Base-by-base conservation (phyloP, 2,797 vertebrate species). In the Taenioides sp. region DNA sequence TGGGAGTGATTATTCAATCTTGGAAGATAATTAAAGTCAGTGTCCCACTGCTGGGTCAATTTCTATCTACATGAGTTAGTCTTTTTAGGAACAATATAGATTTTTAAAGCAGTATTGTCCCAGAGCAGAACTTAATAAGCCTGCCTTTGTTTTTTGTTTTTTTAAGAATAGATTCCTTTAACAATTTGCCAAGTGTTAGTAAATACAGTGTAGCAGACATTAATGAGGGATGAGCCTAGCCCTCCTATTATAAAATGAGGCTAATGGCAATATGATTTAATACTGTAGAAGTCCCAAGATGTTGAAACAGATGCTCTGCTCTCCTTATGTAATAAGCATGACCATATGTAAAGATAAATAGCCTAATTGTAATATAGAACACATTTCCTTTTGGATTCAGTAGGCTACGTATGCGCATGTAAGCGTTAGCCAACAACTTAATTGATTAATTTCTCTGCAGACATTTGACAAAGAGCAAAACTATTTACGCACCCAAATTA, bases 1-100 rank as follows among this genome's bases (percentile, higher is more conserved):
- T 47, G 14, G 20, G 11, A 62, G 31, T 57, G 77, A 80, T 70
- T 76, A 76, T n/a, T 79, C 5, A 70, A 5, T 58, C 25, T 47
- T 47, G 43, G 43, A 47, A 47, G 43, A 47, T 47, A 47, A 47
- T 47, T 47, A 47, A 47, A 17, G 43, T 47, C 14, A 47, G 3
- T 47, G 43, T 47, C 43, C 43, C 43, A 47, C 43, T 47, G 16
- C 14, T 1, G 43, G 43, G 14, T 47, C 14, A 16, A 47, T 47
- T 47, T 47, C 12, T 14, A 16, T 47, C 43, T 47, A 47, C 43
- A 47, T 47, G 12, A 16, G 43, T 47, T 47, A 47, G 11, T 47
- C 3, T 16, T 47, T 37, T 37, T 37, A 37, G 4, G 43, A 47
- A 47, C 43, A 47, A 47, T 47, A 47, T 47, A 16, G 43, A 47